Conservation (phyloP, 2,113 vertebrate genomes). For the Alligator sinensis region DNA sequence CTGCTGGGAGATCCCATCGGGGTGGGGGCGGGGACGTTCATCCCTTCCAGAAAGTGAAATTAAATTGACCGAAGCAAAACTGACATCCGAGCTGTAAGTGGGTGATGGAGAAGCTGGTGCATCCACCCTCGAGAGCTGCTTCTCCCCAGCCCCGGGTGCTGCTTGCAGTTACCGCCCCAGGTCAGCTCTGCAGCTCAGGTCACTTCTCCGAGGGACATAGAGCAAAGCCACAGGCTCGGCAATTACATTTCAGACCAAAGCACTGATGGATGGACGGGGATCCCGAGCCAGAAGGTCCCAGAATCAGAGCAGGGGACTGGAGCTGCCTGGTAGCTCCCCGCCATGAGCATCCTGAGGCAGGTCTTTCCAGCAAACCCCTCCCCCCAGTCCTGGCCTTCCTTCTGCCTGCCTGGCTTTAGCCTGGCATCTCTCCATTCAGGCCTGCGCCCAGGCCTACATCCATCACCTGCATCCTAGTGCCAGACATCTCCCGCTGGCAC, state of each 20-base stretch:
- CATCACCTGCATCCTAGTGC: too few species aligned
- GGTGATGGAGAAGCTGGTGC: background rate
- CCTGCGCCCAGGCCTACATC: too few species aligned
- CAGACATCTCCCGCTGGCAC: too few species aligned
- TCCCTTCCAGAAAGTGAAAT: background rate
- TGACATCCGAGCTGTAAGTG: background rate
- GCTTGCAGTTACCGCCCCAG: background rate
- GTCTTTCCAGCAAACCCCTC: too few species aligned
- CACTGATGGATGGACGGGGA: background rate
- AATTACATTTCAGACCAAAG: background rate
- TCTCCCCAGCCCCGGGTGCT: background rate
- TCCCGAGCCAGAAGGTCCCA: background rate
- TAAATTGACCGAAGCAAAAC: background rate
- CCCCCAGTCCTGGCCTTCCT: too few species aligned
- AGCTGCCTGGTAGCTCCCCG: background rate
- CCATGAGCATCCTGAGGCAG: rapidly evolving
- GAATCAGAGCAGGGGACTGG: background rate
- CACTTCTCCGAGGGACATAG: background rate
- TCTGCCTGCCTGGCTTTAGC: too few species aligned
- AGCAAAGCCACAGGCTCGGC: background rate
- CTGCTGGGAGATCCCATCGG: too few species aligned
- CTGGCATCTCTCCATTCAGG: too few species aligned
- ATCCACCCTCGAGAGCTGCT: background rate
- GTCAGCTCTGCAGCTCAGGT: background rate
- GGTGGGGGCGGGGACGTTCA: background rate